Percentiles rank a stretch among this genome's conserved stretches.
Conservation (phyloP, 1,140 invertebrate species). For the Cotesia chilonis region DNA sequence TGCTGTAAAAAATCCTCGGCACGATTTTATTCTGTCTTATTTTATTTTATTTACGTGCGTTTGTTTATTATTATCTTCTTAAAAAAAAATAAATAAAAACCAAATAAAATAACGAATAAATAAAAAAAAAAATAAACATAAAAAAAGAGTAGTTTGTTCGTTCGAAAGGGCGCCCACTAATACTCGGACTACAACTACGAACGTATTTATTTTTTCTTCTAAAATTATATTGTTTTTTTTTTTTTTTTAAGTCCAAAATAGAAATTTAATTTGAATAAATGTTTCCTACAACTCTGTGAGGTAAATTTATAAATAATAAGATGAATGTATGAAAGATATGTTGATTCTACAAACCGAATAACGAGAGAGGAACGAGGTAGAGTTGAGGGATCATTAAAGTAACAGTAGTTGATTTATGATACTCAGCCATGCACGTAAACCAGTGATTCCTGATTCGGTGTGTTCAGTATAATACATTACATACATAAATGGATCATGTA, state of each 20-base stretch:
- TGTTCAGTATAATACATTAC: background rate
- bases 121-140: slow-evolving; percentile 9
- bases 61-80: too few relatives aligned
- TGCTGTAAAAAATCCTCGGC: background rate
- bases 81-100: slow-evolving; percentile 7
- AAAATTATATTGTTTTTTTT: slow-evolving; percentile 10
- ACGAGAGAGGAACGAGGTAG: too few relatives aligned
- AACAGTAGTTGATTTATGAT: slow-evolving; percentile 3
- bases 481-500: background rate
- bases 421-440: background rate
- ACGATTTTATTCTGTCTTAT: slow-evolving; percentile 17
- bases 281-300: too few relatives aligned
- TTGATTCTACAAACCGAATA: too few relatives aligned
- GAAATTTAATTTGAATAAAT: too few relatives aligned
- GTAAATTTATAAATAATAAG: too few relatives aligned
- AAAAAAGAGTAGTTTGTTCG: slow-evolving; percentile 20
- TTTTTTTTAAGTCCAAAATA: background rate
- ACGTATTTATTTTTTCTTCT: slow-evolving; percentile 9
- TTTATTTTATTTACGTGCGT: slow-evolving; percentile 12
- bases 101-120: slow-evolving; percentile 18
- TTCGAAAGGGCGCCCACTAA: slow-evolving; percentile 25
- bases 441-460: background rate
- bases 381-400: background rate
- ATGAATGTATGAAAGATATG: too few relatives aligned
- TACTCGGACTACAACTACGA: slow-evolving; percentile 14